A percentile compares a stretch with the other conserved stretches of the same genome.
phyloP scores from a whole-genome alignment of 2,113 vertebrate genomes.

The Redunca redunca region DNA sequence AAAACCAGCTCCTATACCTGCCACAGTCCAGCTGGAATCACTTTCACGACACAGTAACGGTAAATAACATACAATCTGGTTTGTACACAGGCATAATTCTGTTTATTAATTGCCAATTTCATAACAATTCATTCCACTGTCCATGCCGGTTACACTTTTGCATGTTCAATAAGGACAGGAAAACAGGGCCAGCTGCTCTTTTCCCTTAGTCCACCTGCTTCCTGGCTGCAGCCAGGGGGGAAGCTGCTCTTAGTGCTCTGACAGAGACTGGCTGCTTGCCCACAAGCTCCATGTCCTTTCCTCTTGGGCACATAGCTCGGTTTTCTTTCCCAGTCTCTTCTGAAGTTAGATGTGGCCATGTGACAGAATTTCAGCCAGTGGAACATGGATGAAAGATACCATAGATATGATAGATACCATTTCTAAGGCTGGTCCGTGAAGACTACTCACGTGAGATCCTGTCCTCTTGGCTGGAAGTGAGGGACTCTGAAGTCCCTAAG shows the following conservation, averaged over 20 bases:
- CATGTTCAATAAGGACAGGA: neutral
- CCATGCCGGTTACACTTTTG: neutral
- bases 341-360: neutral
- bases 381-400: neutral
- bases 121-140: neutral
- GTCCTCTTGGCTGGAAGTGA: neutral
- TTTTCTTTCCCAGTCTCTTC: neutral
- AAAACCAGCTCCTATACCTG: neutral
- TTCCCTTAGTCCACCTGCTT: neutral
- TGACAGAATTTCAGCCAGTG: neutral
- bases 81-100: neutral
- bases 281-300: neutral
- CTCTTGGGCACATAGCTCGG: neutral
- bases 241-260: too few species aligned
- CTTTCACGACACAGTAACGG: neutral
- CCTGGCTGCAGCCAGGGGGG: neutral
- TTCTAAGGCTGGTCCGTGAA: neutral
- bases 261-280: neutral
- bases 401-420: neutral
- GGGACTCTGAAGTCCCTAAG: neutral
- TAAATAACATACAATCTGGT: neutral
- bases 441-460: neutral
- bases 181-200: neutral
- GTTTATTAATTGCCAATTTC: neutral
- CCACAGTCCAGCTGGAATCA: neutral